These are phyloP conservation scores for Epiperipatus broadwayi DNA, from an alignment of 2,888 invertebrate genomes.

Conservation along the genomic window DNA sequence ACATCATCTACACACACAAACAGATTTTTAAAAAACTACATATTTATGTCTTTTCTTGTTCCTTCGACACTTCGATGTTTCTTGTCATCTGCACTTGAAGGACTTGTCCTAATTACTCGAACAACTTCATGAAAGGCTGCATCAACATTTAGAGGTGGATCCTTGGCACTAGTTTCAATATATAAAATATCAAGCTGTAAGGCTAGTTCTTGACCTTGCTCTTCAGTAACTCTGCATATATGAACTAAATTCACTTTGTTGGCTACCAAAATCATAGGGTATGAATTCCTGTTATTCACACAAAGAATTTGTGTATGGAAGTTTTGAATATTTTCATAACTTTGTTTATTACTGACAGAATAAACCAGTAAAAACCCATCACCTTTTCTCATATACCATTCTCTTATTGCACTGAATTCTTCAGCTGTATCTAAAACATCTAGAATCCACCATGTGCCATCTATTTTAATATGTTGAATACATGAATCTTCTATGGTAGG, in stretches of 20 bases:
- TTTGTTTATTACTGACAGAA: constrained; percentile 76
- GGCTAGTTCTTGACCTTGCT: constrained; percentile 59
- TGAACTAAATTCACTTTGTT: constrained; percentile 79
- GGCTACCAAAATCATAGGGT: constrained; percentile 77
- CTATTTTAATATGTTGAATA: constrained; percentile 78
- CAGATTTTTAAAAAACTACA: constrained; percentile 5
- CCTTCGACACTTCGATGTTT: constrained; percentile 7
- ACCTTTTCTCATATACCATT: constrained; percentile 79
- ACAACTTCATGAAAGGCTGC: constrained; percentile 67
- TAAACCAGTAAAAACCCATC: constrained; percentile 82
- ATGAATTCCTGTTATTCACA: constrained; percentile 68
- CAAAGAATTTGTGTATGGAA: constrained; percentile 75
- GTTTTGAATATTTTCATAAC: constrained; percentile 65
- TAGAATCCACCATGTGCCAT: constrained; percentile 71
- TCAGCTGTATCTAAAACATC: constrained; percentile 86
- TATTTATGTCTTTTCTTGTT: neutral
- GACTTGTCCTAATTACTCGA: constrained; percentile 29
- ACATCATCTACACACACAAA: no score
- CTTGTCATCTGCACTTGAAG: constrained; percentile 15
- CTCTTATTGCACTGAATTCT: constrained; percentile 85
- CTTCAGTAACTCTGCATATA: constrained; percentile 55
- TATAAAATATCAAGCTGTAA: constrained; percentile 44
- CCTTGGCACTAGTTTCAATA: constrained; percentile 77
- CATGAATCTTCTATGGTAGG: constrained; percentile 91
- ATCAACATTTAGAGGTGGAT: constrained; percentile 72